Evolutionary conservation across 1,140 invertebrate genomes (phyloP).

Genomic region (Meloidogyne chitwoodi): DNA sequence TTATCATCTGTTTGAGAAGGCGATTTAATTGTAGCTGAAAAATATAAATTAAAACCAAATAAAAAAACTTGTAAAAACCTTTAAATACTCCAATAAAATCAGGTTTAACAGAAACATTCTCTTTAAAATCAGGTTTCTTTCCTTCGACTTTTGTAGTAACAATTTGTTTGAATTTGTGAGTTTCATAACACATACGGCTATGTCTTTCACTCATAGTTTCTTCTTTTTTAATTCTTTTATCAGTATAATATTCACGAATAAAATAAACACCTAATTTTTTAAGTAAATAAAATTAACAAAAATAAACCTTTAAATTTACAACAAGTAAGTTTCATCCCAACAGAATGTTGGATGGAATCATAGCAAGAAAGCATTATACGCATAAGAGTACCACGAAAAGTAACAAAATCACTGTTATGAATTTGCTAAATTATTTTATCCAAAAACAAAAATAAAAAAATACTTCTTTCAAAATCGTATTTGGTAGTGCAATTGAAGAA

Average conservation of each 20-base stretch:
- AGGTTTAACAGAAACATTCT: not conserved
- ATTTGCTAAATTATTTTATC: not conserved
- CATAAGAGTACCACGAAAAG: slow-evolving; percentile 8
- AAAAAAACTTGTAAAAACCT: not conserved
- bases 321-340: slow-evolving; percentile 12
- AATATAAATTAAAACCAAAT: too few relatives aligned
- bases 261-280: slow-evolving; percentile 15
- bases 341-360: not conserved
- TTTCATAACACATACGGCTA: not conserved
- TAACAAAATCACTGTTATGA: slow-evolving; percentile 15
- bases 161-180: slow-evolving; percentile 1
- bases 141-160: not conserved
- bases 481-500: not conserved
- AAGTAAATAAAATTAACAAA: not conserved
- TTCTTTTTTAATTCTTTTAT: not conserved
- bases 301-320: slow-evolving; percentile 5
- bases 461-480: slow-evolving; percentile 4
- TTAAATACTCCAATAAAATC: slow-evolving; percentile 11
- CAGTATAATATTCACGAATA: slow-evolving; percentile 6
- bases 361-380: not conserved
- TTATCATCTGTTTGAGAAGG: not conserved
- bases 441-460: not conserved
- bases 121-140: not conserved
- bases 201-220: not conserved
- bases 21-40: not conserved